Percentiles rank a stretch among this genome's conserved stretches.
Conservation (phyloP, 2,113 vertebrate genomes). For the Equus quagga region DNA sequence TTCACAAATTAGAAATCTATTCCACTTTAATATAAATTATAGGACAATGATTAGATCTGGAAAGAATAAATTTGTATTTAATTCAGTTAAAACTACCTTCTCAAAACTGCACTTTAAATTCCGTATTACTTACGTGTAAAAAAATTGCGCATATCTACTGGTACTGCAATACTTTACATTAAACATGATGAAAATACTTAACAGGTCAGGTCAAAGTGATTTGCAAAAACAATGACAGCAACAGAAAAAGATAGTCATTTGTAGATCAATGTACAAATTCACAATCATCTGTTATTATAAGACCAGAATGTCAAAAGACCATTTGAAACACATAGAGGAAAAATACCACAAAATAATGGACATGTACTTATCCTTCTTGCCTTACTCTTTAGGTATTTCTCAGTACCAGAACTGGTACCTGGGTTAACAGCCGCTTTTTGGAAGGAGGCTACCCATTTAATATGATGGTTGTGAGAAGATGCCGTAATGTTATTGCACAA, state of each 20-base stretch:
- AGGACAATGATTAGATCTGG: background rate
- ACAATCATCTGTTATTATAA: background rate
- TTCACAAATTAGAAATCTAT: slow-evolving; percentile 30
- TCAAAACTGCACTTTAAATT: background rate
- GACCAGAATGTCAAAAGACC: background rate
- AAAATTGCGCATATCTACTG: background rate
- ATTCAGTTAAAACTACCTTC: slow-evolving; percentile 4
- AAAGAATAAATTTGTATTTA: slow-evolving; percentile 34
- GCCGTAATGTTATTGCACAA: slow-evolving; percentile 83
- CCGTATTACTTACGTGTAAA: background rate
- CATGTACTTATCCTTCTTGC: slow-evolving; percentile 10
- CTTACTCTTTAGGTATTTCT: slow-evolving; percentile 88
- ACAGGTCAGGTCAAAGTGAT: background rate
- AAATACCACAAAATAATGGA: background rate
- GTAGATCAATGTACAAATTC: background rate
- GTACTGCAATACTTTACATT: background rate
- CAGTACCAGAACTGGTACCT: slow-evolving; percentile 89
- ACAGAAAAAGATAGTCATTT: background rate
- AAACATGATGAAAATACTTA: slow-evolving; percentile 12
- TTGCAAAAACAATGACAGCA: background rate
- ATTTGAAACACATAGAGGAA: background rate
- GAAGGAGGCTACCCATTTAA: slow-evolving; percentile 87
- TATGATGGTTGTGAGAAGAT: slow-evolving; percentile 88
- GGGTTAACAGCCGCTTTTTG: slow-evolving; percentile 87
- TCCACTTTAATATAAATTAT: background rate